Percentiles rank a stretch among this genome's conserved stretches.
phyloP scores from a whole-genome alignment of 2,888 invertebrate species.

The Lepidonotus clava region DNA sequence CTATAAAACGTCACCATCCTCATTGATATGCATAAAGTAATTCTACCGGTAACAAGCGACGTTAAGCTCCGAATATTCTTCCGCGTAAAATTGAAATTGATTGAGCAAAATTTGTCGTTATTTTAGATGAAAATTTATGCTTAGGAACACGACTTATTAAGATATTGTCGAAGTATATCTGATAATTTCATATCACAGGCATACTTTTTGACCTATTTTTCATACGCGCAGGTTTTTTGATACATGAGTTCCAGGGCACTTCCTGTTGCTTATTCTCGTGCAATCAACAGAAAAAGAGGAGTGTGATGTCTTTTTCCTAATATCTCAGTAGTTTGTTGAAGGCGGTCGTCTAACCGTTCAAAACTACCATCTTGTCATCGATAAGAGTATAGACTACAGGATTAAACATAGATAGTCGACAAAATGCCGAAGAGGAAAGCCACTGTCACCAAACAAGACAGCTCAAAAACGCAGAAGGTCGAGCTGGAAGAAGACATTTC shows the following conservation, averaged over 20 bases:
- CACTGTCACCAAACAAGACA: not conserved
- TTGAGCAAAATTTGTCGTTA: too few species aligned
- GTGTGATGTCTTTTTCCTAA: not conserved
- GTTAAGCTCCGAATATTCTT: not conserved
- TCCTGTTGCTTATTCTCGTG: not conserved
- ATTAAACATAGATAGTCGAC: not conserved
- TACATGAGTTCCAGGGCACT: conserved; percentile 21
- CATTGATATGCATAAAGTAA: too few species aligned
- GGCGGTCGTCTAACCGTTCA: not conserved
- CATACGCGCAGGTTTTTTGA: not conserved
- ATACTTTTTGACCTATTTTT: not conserved
- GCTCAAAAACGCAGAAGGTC: not conserved
- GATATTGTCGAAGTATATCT: too few species aligned
- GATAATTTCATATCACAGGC: not conserved
- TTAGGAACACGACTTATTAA: too few species aligned
- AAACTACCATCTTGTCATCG: not conserved
- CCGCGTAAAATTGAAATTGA: too few species aligned
- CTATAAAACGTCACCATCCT: too few species aligned
- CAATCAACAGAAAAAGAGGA: not conserved
- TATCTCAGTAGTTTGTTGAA: not conserved
- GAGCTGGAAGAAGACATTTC: not conserved
- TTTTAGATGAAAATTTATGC: too few species aligned
- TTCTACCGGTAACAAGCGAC: not conserved
- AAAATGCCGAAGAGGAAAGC: conserved; percentile 44
- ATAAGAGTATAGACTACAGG: not conserved